These are phyloP conservation scores for Pollachius pollachius DNA, from an alignment of 2,113 vertebrate genomes.

Conservation along the genomic window DNA sequence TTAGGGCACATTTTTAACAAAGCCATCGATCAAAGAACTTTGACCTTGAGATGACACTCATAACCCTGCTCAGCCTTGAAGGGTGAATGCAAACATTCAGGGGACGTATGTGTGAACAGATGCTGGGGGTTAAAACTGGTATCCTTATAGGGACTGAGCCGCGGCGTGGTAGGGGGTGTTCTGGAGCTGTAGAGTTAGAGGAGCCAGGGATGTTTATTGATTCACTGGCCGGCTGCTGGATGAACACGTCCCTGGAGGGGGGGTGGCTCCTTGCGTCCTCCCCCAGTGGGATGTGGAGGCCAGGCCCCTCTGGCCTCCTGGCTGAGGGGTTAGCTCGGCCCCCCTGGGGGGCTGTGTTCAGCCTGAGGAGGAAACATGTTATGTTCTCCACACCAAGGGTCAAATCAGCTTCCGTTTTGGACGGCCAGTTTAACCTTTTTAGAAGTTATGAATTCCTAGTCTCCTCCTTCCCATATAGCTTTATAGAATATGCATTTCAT, in stretches of 20 bases:
- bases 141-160: conserved; percentile 1
- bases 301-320: conserved; percentile 31
- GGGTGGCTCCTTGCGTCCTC: conserved; percentile 43
- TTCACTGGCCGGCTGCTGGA: conserved; percentile 41
- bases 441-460: not conserved
- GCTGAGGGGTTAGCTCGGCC: conserved; percentile 54
- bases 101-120: not conserved
- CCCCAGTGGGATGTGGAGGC: conserved; percentile 34
- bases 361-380: conserved; percentile 52
- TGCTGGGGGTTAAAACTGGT: not conserved
- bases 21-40: not conserved
- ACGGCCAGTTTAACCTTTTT: conserved; percentile 27
- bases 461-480: too few relatives aligned
- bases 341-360: conserved; percentile 52
- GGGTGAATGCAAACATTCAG: too few relatives aligned
- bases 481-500: too few relatives aligned
- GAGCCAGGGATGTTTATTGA: conserved; percentile 50
- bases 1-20: not conserved
- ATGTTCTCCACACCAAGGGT: conserved; percentile 54
- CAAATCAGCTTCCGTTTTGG: conserved; percentile 61
- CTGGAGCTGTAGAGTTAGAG: conserved; percentile 8
- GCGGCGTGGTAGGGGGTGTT: conserved; percentile 7
- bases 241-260: conserved; percentile 24
- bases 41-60: conserved; percentile 1
- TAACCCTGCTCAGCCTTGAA: not conserved